These are phyloP conservation scores for Myotis daubentonii DNA, from an alignment of 2,797 vertebrate species.

Conservation along the genomic window DNA sequence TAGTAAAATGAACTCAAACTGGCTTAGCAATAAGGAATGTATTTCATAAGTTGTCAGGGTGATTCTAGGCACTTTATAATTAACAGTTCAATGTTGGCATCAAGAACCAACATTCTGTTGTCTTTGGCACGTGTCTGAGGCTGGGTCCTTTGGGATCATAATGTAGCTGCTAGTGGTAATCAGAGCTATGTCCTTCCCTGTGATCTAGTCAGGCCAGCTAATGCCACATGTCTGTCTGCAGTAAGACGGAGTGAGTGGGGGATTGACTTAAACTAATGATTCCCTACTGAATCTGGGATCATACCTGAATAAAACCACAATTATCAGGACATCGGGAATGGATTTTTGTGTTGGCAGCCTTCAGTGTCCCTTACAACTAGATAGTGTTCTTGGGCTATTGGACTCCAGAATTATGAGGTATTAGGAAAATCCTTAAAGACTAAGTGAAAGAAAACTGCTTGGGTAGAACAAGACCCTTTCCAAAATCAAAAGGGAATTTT, in stretches of 20 bases:
- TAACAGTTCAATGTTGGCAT: neutral
- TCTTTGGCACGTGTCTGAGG: neutral
- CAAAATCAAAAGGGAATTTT: neutral
- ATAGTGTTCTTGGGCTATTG: neutral
- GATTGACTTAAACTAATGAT: neutral
- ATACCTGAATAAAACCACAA: neutral
- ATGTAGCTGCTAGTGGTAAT: neutral
- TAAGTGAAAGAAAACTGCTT: neutral
- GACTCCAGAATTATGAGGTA: neutral
- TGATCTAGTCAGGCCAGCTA: neutral
- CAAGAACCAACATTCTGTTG: neutral
- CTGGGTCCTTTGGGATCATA: neutral
- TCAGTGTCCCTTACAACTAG: neutral
- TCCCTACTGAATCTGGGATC: neutral
- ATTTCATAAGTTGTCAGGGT: neutral
- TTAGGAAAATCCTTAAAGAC: slow-evolving; percentile 21
- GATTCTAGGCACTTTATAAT: neutral
- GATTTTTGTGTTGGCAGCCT: neutral
- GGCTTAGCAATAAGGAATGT: neutral
- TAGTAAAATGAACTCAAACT: neutral
- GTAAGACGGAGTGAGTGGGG: neutral
- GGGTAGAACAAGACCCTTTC: neutral
- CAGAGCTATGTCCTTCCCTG: neutral
- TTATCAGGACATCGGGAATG: neutral
- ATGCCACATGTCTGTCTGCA: neutral